A percentile compares a stretch with the other conserved stretches of the same genome.
phyloP scores from a whole-genome alignment of 2,888 invertebrate genomes.

The Imbricaverruca yamaguchii region DNA sequence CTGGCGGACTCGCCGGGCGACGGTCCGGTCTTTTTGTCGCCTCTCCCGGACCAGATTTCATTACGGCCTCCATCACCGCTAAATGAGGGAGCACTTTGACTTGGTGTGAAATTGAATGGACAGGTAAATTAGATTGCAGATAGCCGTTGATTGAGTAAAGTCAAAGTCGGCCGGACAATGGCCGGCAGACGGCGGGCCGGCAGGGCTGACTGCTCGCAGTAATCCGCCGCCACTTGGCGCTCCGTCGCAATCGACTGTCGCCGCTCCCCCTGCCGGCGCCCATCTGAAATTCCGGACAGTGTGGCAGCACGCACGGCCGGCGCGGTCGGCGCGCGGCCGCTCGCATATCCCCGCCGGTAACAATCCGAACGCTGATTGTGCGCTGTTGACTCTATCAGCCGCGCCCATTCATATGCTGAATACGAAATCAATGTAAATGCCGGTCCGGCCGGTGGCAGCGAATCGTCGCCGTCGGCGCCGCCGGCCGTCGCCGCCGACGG shows the following conservation, averaged over 20 bases:
- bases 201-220: background rate
- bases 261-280: background rate
- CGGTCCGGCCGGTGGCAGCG: no score
- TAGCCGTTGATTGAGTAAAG: constrained; percentile 5
- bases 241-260: background rate
- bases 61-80: constrained; percentile 10
- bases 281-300: constrained; percentile 10
- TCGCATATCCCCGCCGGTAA: constrained; percentile 11
- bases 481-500: background rate
- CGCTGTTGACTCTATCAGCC: constrained; percentile 18
- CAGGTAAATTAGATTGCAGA: constrained; percentile 17
- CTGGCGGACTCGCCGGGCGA: background rate
- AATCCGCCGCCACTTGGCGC: background rate
- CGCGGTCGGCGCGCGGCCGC: background rate
- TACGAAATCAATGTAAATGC: constrained; percentile 17
- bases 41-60: background rate
- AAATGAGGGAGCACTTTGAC: constrained; percentile 13
- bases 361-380: background rate
- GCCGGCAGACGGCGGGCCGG: background rate
- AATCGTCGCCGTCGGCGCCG: background rate
- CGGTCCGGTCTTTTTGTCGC: background rate
- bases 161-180: constrained; percentile 10
- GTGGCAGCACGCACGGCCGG: no score
- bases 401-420: constrained; percentile 14
- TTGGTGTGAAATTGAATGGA: constrained; percentile 21